A percentile compares a stretch with the other conserved stretches of the same genome.
Conservation (phyloP, 1,140 invertebrate species). For the Sminthurides bifidus region DNA sequence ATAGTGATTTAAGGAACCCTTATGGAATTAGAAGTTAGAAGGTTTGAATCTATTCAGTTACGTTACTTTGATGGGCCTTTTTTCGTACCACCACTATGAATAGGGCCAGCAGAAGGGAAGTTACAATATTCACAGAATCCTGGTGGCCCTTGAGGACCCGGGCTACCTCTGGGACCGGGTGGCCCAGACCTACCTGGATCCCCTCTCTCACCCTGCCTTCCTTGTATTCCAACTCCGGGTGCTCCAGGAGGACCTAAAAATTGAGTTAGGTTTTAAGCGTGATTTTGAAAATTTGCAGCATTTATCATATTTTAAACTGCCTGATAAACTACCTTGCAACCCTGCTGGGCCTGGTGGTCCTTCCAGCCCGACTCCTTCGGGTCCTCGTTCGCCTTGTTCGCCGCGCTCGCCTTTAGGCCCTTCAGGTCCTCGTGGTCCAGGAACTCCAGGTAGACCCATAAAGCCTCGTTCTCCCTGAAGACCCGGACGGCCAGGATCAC, state of each 20-base stretch:
- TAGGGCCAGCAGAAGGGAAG: constrained; percentile 33
- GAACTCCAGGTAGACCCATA: constrained; percentile 25
- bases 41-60: too few species aligned
- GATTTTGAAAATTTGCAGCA: constrained; percentile 3
- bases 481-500: constrained; percentile 42
- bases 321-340: constrained; percentile 46
- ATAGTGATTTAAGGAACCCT: too few species aligned
- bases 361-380: constrained; percentile 52
- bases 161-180: constrained; percentile 40
- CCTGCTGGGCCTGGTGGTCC: constrained; percentile 54
- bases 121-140: constrained; percentile 52
- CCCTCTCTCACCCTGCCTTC: constrained; percentile 13
- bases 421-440: constrained; percentile 20
- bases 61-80: constrained; percentile 37
- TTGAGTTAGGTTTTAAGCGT: neutral
- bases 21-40: too few species aligned
- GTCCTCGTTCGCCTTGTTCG: constrained; percentile 58
- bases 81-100: constrained; percentile 37
- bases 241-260: constrained; percentile 19
- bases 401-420: constrained; percentile 46
- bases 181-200: constrained; percentile 32
- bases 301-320: constrained; percentile 42
- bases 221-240: constrained; percentile 10
- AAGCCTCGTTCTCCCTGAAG: constrained; percentile 43
- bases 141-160: constrained; percentile 39